A percentile compares a stretch with the other conserved stretches of the same genome.
Conservation (phyloP, 2,797 vertebrate species). For the Pseudocheirus occidentalis region DNA sequence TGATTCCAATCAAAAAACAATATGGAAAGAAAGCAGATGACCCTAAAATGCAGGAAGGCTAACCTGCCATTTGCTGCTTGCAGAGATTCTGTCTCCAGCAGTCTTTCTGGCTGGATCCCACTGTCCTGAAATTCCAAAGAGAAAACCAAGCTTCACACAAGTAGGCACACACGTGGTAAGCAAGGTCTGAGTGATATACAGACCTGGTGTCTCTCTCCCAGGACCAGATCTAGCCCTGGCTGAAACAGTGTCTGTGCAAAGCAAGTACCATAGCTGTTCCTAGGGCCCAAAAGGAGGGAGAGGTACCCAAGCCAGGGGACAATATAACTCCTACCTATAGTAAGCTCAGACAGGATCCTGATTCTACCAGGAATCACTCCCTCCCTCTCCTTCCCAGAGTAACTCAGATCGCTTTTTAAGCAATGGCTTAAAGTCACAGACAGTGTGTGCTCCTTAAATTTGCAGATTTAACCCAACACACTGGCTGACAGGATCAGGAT, state of each 20-base stretch:
- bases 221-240: neutral
- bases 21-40: neutral
- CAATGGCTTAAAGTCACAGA: neutral
- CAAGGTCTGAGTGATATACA: neutral
- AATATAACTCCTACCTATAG: neutral
- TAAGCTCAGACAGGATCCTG: neutral
- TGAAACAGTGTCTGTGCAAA: neutral
- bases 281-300: neutral
- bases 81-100: slow-evolving; percentile 3
- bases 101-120: neutral
- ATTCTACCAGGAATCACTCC: neutral
- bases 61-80: slow-evolving; percentile 33
- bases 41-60: neutral
- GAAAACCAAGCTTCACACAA: neutral
- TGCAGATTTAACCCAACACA: neutral
- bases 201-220: neutral
- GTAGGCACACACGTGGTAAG: neutral
- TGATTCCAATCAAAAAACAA: neutral
- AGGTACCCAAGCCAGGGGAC: neutral
- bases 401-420: neutral
- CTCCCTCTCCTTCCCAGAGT: neutral
- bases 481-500: neutral
- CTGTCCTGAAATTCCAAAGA: slow-evolving; percentile 16
- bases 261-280: neutral
- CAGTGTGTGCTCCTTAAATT: neutral